Evolutionary conservation across 2,888 invertebrate genomes (phyloP), one percentile per base, ranked within the genome.

Genomic region (Nomada ruficornis): DNA sequence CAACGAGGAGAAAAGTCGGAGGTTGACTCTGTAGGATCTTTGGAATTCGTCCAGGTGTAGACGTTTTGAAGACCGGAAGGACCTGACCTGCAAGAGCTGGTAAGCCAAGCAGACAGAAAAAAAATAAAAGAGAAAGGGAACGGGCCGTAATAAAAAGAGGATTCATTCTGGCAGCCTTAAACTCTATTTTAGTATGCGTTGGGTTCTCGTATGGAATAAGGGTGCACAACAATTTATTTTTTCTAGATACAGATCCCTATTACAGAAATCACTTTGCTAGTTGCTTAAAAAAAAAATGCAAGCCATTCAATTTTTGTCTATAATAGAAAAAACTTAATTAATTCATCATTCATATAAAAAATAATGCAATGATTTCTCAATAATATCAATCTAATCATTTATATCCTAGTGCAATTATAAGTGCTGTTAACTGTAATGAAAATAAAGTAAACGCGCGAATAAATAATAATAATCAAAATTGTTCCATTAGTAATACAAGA

Each of bases 1-100:
- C 76, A 68, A 44, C 59, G 42, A 52, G 91, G 88, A 89, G 89
- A 92, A 90, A 93, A 89, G 79, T 76, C 69, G 67, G 55, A 52
- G 71, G 76, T 64, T 73, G 84, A 82, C 78, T 81, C 47, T 26
- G 70, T 15, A 63, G 50, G 69, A 67, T 63, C 44, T 54, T 67
- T 78, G 67, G 77, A 64, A 80, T 84, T 78, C 78, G 63, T 64
- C 83, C 85, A 88, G 85, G 86, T 89, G 84, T 77, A 77, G 75
- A 72, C 76, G 60, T 42, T 59, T 55, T 29, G 62, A 87, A 70
- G 75, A 88, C 87, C 88, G 86, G 88, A 87, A 87, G 88, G 83
- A 87, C 80, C 83, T 87, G 82, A 86, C 84, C 82, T 69, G 65
- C 68, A 62, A 64, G 76, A 82, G 82, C 70, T 77, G 84, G 76